Evolutionary conservation across 2,888 invertebrate genomes (phyloP), one percentile per base, ranked within the genome.

Genomic region (Bimastos eiseni): DNA sequence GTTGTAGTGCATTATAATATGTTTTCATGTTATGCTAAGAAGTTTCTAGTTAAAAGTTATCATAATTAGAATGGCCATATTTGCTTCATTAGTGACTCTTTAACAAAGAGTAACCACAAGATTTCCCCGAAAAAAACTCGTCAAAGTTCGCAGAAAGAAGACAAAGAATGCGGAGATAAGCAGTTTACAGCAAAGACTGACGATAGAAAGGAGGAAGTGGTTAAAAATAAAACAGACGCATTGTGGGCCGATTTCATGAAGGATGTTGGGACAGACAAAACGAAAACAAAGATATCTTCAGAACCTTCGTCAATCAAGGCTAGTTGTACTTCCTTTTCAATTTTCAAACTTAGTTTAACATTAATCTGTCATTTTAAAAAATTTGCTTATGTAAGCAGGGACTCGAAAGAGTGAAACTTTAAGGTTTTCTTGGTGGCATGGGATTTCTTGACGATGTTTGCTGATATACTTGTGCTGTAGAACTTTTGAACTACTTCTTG

Each of bases 201-300:
- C 38, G 92, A 90, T 33, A 94, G 93, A 92, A 94, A 94, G 91
- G 93, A 93, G 89, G 93, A 93, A 84, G 93, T 93, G 83, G 94
- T 94, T 90, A 95, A 95, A 92, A 94, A 94, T 91, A 93, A 93
- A 91, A 93, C 94, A 11, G 94, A 95, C 92, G 93, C 94, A 89
- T 92, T 95, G 38, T 95, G 95, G 95, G 93, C 94, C 15, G 94
- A 94, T 91, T 95, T 95, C 92, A 92, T 94, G 92, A 92, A 94
- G n/a, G 95, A 94, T 92, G 94, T 94, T 34, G 93, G 94, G n/a
- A 91, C 38, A 6, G 33, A 13, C 34, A 89, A 37, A 33, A 89
- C 34, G 30, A 44, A 33, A 88, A 33, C 86, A 84, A 37, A 84
- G 33, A 41, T 34, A 21, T 90, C 86, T 17, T 86, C 38, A 44